A percentile compares a stretch with the other conserved stretches of the same genome.
Evolutionary conservation across 2,797 vertebrate genomes (phyloP).

Genomic region (Macropodus opercularis): DNA sequence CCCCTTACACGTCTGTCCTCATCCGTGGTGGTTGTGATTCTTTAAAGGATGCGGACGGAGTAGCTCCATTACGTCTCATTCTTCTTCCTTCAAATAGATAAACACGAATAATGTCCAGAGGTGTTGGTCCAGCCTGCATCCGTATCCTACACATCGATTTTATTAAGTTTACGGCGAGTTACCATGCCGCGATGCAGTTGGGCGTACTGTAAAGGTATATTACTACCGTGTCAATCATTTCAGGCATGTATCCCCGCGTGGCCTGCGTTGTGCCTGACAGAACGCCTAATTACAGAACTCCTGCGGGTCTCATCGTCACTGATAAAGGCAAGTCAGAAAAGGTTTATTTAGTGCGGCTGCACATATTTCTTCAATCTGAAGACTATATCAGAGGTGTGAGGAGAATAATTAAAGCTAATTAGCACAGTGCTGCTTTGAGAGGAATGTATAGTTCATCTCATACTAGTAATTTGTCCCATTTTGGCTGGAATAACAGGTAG

Average conservation of each 20-base stretch:
- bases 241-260: conserved; percentile 38
- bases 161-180: conserved; percentile 4
- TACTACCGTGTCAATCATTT: conserved; percentile 46
- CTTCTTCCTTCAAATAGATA: conserved; percentile 20
- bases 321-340: conserved; percentile 12
- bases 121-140: conserved; percentile 16
- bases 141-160: conserved; percentile 44
- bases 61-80: conserved; percentile 36
- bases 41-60: conserved; percentile 46
- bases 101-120: conserved; percentile 18
- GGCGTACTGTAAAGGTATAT: neutral
- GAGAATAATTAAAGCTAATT: conserved; percentile 24
- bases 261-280: conserved; percentile 53
- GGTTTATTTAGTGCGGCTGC: conserved; percentile 4
- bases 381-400: conserved; percentile 34
- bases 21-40: conserved; percentile 33
- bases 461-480: no score
- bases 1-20: conserved; percentile 50
- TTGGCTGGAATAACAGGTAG: no score
- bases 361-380: conserved; percentile 32
- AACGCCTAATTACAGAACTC: conserved; percentile 57
- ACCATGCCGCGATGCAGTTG: conserved; percentile 8
- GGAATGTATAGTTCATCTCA: neutral
- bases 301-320: conserved; percentile 21
- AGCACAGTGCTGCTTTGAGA: conserved; percentile 11